These are phyloP conservation scores for Poeciliopsis prolifica DNA, from an alignment of 2,113 vertebrate species.

Conservation along the genomic window DNA sequence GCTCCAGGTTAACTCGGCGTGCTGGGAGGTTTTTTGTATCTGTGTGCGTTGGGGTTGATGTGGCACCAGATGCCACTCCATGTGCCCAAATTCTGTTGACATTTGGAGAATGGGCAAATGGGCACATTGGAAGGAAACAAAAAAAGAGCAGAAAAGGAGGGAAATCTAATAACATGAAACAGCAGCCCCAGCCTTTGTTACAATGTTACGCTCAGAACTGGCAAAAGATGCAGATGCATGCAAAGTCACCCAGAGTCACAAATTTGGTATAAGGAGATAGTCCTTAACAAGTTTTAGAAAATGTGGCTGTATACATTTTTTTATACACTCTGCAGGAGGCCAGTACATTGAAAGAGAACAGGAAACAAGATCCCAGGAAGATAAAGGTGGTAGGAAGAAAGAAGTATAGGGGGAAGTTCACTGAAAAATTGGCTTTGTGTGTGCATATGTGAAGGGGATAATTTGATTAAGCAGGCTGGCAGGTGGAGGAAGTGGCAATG, in stretches of 20 bases:
- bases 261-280: constrained; percentile 13
- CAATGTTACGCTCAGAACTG: constrained; percentile 63
- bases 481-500: constrained; percentile 74
- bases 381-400: constrained; percentile 6
- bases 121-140: constrained; percentile 75
- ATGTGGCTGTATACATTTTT: constrained; percentile 8
- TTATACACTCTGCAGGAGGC: constrained; percentile 5
- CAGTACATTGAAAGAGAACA: constrained; percentile 23
- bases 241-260: constrained; percentile 10
- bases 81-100: constrained; percentile 97
- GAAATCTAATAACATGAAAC: constrained; percentile 93
- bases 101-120: constrained; percentile 90
- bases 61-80: constrained; percentile 98
- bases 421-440: constrained; percentile 58
- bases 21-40: constrained; percentile 88
- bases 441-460: constrained; percentile 57
- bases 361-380: constrained; percentile 27
- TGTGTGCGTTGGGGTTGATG: constrained; percentile 80
- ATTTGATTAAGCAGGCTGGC: constrained; percentile 75
- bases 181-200: constrained; percentile 87
- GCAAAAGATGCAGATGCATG: constrained; percentile 40
- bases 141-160: constrained; percentile 85
- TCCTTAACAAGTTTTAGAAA: constrained; percentile 6
- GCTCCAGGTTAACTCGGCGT: constrained; percentile 75
- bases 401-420: constrained; percentile 32